Conservation (phyloP, 2,888 invertebrate species). For the Sipha maydis region DNA sequence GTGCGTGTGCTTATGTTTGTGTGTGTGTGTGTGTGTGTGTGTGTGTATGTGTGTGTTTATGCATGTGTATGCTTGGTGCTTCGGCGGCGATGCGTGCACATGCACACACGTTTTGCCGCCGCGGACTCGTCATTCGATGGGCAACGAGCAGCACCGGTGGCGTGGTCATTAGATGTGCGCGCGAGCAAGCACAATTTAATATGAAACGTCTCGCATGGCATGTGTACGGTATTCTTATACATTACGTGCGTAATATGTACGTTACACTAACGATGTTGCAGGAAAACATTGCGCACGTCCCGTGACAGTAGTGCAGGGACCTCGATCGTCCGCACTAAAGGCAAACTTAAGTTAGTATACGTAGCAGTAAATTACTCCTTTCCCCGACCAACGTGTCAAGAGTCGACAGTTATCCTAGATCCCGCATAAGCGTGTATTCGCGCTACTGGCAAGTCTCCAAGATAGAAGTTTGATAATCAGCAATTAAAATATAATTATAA, state of each 20-base stretch:
- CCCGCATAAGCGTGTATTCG: not conserved
- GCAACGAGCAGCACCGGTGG: conserved; percentile 23
- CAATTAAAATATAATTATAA: too few relatives aligned
- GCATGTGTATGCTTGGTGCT: not conserved
- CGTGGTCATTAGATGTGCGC: conserved; percentile 17
- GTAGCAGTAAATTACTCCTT: not conserved
- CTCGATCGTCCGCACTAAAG: not conserved
- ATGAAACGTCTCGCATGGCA: not conserved
- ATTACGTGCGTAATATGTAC: not conserved
- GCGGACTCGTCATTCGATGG: not conserved
- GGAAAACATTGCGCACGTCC: not conserved
- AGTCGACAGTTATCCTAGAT: conserved; percentile 20
- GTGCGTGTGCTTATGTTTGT: not conserved
- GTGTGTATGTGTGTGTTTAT: not conserved
- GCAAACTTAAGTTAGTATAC: not conserved
- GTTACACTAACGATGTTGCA: not conserved
- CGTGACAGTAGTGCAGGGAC: conserved; percentile 2
- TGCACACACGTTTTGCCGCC: not conserved
- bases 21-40: not conserved
- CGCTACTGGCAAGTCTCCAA: conserved; percentile 7
- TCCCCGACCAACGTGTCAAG: not conserved
- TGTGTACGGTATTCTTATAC: not conserved
- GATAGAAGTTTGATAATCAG: conserved; percentile 19
- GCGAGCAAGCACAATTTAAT: not conserved
- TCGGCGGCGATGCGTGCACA: not conserved